Evolutionary conservation across 2,888 invertebrate genomes (phyloP), one percentile per base, ranked within the genome.

Genomic region (Stegophylla sp.): DNA sequence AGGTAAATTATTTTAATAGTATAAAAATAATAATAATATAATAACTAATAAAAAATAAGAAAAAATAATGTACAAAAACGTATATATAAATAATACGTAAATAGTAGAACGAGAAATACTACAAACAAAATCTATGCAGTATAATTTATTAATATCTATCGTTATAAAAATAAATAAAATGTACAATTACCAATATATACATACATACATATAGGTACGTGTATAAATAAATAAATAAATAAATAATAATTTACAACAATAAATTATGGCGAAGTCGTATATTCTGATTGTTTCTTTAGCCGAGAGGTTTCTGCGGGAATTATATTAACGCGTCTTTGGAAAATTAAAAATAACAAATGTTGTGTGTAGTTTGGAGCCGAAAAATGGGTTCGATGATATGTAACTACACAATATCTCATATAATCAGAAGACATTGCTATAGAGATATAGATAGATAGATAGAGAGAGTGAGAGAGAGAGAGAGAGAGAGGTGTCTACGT

Each of bases 241-340:
- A 76, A 67, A 75, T 64, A 75, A 76, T 66, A 67, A 77, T 77
- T 77, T 77, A 77, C 76, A 77, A 28, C 26, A 28, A 56, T 67
- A 67, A 77, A 56, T 77, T 77, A 77, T 77, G 76, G 76, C 76
- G 76, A 77, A 56, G 43, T 66, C n/a, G 1, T 66, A 66, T 72
- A 66, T 72, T 72, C 72, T 72, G 10, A 56, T 56, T 43, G 41
- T 23, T 53, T 41, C 41, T 17, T 51, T 17, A 17, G 51, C 15
- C 51, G 4, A 51, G 4, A 51, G 17, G 51, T 17, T 51, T 51
- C 51, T 17, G 17, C 41, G 13, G 41, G 64, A 7, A 7, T 34
- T 3, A 34, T 34, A 34, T 34, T 34, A 34, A 34, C 34, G 34
- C 34, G n/a, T n/a, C n/a, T n/a, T n/a, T n/a, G n/a, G n/a, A n/a